These are phyloP conservation scores for Craniophora ligustri DNA, from an alignment of 2,888 invertebrate species.

Conservation along the genomic window DNA sequence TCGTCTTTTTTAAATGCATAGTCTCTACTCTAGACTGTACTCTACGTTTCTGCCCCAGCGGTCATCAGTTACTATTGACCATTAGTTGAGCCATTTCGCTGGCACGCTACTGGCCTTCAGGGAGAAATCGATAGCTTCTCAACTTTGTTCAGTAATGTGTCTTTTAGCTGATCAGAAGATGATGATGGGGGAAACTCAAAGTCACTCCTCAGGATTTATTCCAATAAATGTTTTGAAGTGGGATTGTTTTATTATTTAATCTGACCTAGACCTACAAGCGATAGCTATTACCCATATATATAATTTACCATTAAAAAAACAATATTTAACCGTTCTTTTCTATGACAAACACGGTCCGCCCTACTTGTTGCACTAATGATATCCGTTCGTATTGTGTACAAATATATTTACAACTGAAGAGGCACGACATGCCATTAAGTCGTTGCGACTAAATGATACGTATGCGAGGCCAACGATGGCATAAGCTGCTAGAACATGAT, in stretches of 20 bases:
- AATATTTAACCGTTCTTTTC: slow-evolving; percentile 40
- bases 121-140: too few species aligned
- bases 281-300: slow-evolving; percentile 15
- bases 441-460: slow-evolving; percentile 27
- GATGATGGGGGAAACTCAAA: too few species aligned
- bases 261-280: slow-evolving; percentile 19
- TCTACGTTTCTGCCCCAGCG: too few species aligned
- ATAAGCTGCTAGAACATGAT: slow-evolving; percentile 21
- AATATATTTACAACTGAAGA: slow-evolving; percentile 46
- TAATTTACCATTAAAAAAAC: slow-evolving; percentile 24
- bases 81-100: too few species aligned
- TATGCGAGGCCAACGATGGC: slow-evolving; percentile 29
- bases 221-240: too few species aligned
- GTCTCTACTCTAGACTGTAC: too few species aligned
- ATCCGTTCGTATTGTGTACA: slow-evolving; percentile 52
- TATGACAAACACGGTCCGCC: slow-evolving; percentile 39
- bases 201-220: too few species aligned
- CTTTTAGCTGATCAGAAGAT: too few species aligned
- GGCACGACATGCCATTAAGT: slow-evolving; percentile 33
- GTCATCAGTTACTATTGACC: too few species aligned
- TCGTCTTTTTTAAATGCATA: too few species aligned
- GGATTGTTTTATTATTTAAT: slow-evolving; percentile 8
- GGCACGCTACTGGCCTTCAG: too few species aligned
- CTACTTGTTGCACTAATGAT: slow-evolving; percentile 52
- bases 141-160: too few species aligned